Evolutionary conservation across 2,888 invertebrate species (phyloP).

Genomic region (Phymatocera aterrima): DNA sequence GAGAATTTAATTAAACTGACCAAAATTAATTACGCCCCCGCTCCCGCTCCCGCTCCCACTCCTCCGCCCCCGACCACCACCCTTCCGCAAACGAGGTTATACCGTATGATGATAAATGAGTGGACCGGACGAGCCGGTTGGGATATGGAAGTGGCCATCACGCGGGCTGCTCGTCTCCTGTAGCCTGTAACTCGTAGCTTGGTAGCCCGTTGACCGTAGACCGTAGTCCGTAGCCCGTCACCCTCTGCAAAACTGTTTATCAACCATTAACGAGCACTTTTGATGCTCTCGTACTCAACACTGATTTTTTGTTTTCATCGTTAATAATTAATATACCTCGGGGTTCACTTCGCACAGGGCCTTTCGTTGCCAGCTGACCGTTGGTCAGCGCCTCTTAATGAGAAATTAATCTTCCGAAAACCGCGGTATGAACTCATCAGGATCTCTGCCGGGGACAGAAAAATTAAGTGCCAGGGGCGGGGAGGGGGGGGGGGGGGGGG

Average conservation of each 20-base stretch:
- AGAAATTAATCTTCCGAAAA: slow-evolving; percentile 43
- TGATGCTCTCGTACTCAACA: neutral
- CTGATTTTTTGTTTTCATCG: slow-evolving; percentile 1
- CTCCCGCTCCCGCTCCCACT: too few species aligned
- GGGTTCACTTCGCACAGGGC: slow-evolving; percentile 5
- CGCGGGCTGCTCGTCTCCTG: slow-evolving; percentile 10
- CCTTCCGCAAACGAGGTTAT: slow-evolving; percentile 19
- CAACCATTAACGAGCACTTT: slow-evolving; percentile 46
- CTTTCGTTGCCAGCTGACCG: slow-evolving; percentile 37
- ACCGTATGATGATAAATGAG: slow-evolving; percentile 44
- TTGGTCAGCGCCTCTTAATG: slow-evolving; percentile 28
- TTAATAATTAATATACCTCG: slow-evolving; percentile 34
- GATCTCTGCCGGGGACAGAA: slow-evolving; percentile 13
- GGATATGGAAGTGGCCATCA: slow-evolving; percentile 34
- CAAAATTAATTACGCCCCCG: slow-evolving; percentile 48
- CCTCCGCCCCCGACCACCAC: too few species aligned
- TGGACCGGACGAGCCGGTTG: slow-evolving; percentile 25
- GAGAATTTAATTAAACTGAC: slow-evolving; percentile 49
- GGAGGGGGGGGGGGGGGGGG: too few species aligned
- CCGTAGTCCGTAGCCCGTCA: too few species aligned
- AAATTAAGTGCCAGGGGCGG: too few species aligned
- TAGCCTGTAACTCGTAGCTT: too few species aligned
- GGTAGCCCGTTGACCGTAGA: neutral
- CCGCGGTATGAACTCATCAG: neutral
- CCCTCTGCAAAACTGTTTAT: slow-evolving; percentile 30